These are phyloP conservation scores for Diarsia brunnea DNA, from an alignment of 2,888 invertebrate species.

Conservation along the genomic window DNA sequence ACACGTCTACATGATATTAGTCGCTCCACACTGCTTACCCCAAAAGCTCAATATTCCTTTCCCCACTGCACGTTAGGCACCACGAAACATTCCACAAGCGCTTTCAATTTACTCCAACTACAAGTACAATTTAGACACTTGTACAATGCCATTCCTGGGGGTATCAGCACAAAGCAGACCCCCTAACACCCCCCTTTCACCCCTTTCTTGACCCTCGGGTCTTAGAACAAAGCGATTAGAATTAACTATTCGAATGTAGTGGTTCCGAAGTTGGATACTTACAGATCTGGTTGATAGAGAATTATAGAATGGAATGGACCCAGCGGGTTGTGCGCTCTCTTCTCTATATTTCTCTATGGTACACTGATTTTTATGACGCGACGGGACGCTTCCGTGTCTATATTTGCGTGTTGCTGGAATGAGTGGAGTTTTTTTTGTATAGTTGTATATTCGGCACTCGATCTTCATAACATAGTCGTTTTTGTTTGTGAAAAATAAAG, in stretches of 20 bases:
- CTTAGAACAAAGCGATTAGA: slow-evolving; percentile 68
- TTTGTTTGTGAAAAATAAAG: too few species aligned
- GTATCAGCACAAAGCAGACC: slow-evolving; percentile 61
- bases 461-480: too few species aligned
- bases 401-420: slow-evolving; percentile 7
- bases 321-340: slow-evolving; percentile 4
- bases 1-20: neutral
- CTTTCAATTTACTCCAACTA: slow-evolving; percentile 62
- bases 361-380: slow-evolving; percentile 26
- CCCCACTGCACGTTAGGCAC: slow-evolving; percentile 23
- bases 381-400: slow-evolving; percentile 1
- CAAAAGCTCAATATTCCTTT: slow-evolving; percentile 30
- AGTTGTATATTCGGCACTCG: neutral
- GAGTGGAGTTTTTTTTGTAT: neutral
- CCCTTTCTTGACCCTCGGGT: slow-evolving; percentile 60
- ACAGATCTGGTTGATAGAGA: slow-evolving; percentile 45
- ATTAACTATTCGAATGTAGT: slow-evolving; percentile 63
- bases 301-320: slow-evolving; percentile 34
- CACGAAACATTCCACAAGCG: slow-evolving; percentile 56
- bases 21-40: neutral
- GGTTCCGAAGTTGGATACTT: slow-evolving; percentile 51
- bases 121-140: slow-evolving; percentile 64
- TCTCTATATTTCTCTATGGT: slow-evolving; percentile 23
- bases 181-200: slow-evolving; percentile 21
- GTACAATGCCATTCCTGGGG: slow-evolving; percentile 67